These are phyloP conservation scores for Caenorhabditis remanei DNA, from an alignment of 1,140 invertebrate genomes.

Conservation along the genomic window DNA sequence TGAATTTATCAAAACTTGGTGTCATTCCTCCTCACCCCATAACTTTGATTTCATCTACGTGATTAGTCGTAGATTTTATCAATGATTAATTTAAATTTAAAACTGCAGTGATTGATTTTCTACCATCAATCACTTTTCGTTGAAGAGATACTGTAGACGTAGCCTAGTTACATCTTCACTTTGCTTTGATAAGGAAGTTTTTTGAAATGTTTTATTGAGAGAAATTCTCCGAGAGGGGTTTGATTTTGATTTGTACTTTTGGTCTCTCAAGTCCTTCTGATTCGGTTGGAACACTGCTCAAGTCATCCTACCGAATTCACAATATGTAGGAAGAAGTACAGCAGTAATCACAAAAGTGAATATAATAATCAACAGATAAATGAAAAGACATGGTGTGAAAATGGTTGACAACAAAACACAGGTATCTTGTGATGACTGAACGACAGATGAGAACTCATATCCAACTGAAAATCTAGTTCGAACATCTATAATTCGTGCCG, in stretches of 20 bases:
- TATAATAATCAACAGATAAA: background rate
- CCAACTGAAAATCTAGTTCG: conserved; percentile 1
- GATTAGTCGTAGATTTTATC: background rate
- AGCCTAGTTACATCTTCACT: background rate
- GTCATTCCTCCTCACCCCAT: too few relatives aligned
- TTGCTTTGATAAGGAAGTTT: too few relatives aligned
- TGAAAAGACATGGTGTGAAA: background rate
- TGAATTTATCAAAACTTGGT: too few relatives aligned
- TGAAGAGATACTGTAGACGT: background rate
- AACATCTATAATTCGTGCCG: background rate
- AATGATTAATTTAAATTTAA: conserved; percentile 2
- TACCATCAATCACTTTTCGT: background rate
- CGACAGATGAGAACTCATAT: background rate
- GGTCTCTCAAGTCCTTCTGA: too few relatives aligned
- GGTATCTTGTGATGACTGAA: background rate
- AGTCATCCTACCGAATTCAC: background rate
- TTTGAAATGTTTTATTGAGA: background rate
- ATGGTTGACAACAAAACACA: background rate
- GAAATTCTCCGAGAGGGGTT: too few relatives aligned
- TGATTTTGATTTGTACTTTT: too few relatives aligned
- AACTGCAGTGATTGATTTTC: background rate
- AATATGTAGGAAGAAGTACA: background rate
- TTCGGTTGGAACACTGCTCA: too few relatives aligned
- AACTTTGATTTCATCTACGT: too few relatives aligned
- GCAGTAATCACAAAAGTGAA: background rate